Conservation (phyloP, 2,797 vertebrate species). For the Danionella dracula region DNA sequence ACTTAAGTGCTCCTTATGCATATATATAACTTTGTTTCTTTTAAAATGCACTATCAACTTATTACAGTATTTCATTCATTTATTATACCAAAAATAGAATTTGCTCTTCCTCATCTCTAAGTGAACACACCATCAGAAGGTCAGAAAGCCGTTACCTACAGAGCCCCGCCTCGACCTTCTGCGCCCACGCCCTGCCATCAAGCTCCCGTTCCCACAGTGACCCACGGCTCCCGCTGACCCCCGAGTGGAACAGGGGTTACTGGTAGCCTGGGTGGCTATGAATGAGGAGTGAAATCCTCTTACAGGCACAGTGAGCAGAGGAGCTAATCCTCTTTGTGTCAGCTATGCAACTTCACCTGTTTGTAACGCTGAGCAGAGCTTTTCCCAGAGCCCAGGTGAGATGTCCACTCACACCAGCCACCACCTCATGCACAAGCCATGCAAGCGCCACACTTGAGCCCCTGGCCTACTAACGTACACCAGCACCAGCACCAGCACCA, state of each 20-base stretch:
- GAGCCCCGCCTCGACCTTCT: constrained; percentile 44
- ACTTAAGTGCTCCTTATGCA: no score
- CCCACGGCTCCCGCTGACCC: constrained; percentile 39
- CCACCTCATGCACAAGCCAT: constrained; percentile 33
- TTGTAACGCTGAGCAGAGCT: constrained; percentile 61
- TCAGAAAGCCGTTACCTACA: constrained; percentile 61
- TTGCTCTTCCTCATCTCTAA: no score
- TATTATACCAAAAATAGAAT: no score
- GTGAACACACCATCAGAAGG: neutral
- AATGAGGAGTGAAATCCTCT: constrained; percentile 62
- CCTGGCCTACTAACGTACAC: constrained; percentile 7
- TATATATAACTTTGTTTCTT: no score
- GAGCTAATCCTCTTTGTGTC: constrained; percentile 68
- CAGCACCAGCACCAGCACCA: no score
- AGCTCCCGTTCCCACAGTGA: constrained; percentile 39
- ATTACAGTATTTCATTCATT: no score
- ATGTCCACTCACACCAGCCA: constrained; percentile 26
- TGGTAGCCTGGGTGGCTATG: constrained; percentile 45
- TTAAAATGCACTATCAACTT: no score
- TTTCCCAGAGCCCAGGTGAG: constrained; percentile 62
- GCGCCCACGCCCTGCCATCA: constrained; percentile 53
- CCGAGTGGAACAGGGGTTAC: constrained; percentile 22
- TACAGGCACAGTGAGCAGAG: constrained; percentile 48
- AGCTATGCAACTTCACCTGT: constrained; percentile 71
- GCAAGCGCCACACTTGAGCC: constrained; percentile 6